These are phyloP conservation scores for Tetramorium simillimum DNA, from an alignment of 1,140 invertebrate species.

Conservation along the genomic window DNA sequence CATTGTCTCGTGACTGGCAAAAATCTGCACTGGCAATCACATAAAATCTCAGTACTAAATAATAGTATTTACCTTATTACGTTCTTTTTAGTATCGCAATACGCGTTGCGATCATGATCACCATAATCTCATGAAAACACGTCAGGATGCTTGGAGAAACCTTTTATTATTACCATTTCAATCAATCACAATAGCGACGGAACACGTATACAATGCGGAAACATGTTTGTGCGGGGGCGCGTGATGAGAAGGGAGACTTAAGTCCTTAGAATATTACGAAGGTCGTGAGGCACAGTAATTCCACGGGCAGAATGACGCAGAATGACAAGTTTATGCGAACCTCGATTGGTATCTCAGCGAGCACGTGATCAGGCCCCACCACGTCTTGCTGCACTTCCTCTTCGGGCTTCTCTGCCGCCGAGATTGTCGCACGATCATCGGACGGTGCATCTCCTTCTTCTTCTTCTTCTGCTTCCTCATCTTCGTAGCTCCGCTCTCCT, in stretches of 20 bases:
- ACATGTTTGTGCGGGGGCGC: constrained; percentile 49
- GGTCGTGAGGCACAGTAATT: constrained; percentile 71
- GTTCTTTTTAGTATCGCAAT: not conserved
- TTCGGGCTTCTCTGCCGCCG: constrained; percentile 57
- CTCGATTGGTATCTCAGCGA: constrained; percentile 71
- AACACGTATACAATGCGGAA: constrained; percentile 60
- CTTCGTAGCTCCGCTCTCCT: constrained; percentile 11
- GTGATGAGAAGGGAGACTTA: constrained; percentile 17
- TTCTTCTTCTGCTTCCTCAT: constrained; percentile 35
- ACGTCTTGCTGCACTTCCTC: constrained; percentile 47
- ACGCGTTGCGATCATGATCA: not conserved
- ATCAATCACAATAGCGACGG: constrained; percentile 52
- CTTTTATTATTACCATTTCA: constrained; percentile 64
- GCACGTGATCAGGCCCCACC: constrained; percentile 64
- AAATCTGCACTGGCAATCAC: constrained; percentile 50
- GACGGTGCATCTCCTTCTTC: constrained; percentile 25
- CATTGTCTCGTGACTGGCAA: constrained; percentile 58
- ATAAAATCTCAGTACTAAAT: constrained; percentile 8
- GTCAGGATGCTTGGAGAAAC: constrained; percentile 10
- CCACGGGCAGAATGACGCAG: constrained; percentile 62
- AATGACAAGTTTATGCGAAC: constrained; percentile 76
- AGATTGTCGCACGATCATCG: constrained; percentile 46
- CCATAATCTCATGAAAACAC: constrained; percentile 27
- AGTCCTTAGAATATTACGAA: constrained; percentile 70
- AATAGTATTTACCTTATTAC: not conserved